phyloP scores from a whole-genome alignment of 1,140 invertebrate genomes.

The Drosophila erecta region DNA sequence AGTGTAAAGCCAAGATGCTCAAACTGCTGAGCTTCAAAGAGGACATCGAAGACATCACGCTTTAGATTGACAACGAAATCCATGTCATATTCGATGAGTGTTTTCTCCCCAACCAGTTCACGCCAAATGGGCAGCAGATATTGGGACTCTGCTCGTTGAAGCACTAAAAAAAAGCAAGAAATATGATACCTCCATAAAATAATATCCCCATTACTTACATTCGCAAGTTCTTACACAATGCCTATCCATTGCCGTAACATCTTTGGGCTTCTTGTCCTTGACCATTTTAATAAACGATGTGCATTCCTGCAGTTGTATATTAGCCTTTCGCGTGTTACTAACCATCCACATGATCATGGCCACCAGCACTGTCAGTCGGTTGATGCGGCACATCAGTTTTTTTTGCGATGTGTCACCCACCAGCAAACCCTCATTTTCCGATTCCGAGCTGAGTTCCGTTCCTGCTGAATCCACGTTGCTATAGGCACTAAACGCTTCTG shows the following conservation, averaged over 20 bases:
- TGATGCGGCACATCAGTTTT: conserved; percentile 68
- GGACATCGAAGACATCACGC: conserved; percentile 88
- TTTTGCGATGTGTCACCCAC: conserved; percentile 43
- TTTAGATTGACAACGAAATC: conserved; percentile 88
- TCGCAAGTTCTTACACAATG: conserved; percentile 61
- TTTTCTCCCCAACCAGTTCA: conserved; percentile 87
- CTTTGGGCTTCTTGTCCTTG: conserved; percentile 63
- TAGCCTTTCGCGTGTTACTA: conserved; percentile 45
- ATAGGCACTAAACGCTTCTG: conserved; percentile 11
- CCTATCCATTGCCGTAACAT: conserved; percentile 52
- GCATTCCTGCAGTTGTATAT: conserved; percentile 63
- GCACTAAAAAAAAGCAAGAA: conserved; percentile 51
- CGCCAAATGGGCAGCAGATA: conserved; percentile 87
- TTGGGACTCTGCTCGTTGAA: conserved; percentile 60
- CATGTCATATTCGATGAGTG: conserved; percentile 88
- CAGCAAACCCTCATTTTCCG: conserved; percentile 15
- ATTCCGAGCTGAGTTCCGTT: not conserved
- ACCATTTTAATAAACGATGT: conserved; percentile 71
- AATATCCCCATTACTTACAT: conserved; percentile 42
- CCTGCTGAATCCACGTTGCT: not conserved
- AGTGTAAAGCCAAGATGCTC: conserved; percentile 90
- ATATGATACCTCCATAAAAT: not conserved
- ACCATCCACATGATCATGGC: conserved; percentile 84
- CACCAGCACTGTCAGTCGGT: conserved; percentile 71
- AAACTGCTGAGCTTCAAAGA: conserved; percentile 91